These are phyloP conservation scores for Thunnus maccoyii DNA, from an alignment of 2,113 vertebrate species.

Conservation along the genomic window DNA sequence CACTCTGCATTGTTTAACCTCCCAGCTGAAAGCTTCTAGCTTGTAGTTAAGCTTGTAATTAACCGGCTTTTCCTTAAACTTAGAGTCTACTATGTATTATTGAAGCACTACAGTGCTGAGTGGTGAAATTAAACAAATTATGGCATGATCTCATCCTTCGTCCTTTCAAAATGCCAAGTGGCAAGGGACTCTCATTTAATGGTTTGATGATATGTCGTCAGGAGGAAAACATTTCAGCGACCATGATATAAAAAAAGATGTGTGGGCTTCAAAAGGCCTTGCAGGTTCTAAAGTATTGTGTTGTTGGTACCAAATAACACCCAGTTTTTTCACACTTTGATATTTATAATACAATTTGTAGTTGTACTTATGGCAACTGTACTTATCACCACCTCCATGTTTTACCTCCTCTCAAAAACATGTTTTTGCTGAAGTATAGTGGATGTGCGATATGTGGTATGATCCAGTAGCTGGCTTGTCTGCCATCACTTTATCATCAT, in stretches of 20 bases:
- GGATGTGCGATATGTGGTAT: slow-evolving; percentile 1
- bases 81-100: background rate
- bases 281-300: background rate
- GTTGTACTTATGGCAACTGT: slow-evolving; percentile 6
- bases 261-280: slow-evolving; percentile 22
- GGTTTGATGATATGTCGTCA: slow-evolving; percentile 24
- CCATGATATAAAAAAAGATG: background rate
- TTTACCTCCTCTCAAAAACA: slow-evolving; percentile 24
- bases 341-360: slow-evolving; percentile 39
- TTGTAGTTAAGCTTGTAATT: slow-evolving; percentile 14
- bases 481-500: background rate
- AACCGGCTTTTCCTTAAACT: background rate
- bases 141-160: slow-evolving; percentile 14
- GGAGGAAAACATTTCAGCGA: slow-evolving; percentile 4
- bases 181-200: slow-evolving; percentile 1
- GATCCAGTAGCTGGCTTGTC: slow-evolving; percentile 3
- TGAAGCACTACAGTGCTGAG: background rate
- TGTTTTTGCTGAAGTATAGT: no score
- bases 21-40: background rate
- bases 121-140: background rate
- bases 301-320: slow-evolving; percentile 13
- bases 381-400: slow-evolving; percentile 16
- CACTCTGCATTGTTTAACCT: background rate
- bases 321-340: slow-evolving; percentile 25
- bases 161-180: slow-evolving; percentile 36